Conservation (phyloP, 2,888 invertebrate species). For the Scrobipalpa costella region DNA sequence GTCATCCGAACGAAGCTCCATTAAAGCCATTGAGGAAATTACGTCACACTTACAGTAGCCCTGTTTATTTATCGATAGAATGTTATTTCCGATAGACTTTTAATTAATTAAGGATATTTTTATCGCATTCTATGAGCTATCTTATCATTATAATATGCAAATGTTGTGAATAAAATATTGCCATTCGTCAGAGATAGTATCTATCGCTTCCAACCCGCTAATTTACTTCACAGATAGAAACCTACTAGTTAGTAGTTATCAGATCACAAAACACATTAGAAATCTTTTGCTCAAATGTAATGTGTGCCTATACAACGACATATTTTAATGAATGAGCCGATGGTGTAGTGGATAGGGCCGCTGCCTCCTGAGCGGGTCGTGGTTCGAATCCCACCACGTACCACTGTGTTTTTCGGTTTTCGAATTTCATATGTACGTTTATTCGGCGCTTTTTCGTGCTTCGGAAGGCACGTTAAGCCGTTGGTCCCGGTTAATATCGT, state of each 20-base stretch:
- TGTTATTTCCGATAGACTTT: constrained; percentile 6
- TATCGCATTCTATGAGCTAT: constrained; percentile 20
- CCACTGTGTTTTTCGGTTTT: too few relatives aligned
- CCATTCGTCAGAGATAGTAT: constrained; percentile 29
- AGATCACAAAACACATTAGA: constrained; percentile 41
- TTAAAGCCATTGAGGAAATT: background rate
- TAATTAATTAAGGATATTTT: constrained; percentile 24
- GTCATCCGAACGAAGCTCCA: constrained; percentile 54
- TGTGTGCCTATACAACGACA: constrained; percentile 43
- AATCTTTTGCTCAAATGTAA: constrained; percentile 37
- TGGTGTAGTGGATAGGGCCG: too few relatives aligned
- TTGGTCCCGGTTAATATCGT: too few relatives aligned
- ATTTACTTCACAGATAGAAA: constrained; percentile 42
- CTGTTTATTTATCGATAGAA: constrained; percentile 16
- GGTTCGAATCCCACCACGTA: too few relatives aligned
- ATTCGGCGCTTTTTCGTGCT: too few relatives aligned
- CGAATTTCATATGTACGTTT: too few relatives aligned
- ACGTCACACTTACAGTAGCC: background rate
- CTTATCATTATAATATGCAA: constrained; percentile 26
- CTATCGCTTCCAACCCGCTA: constrained; percentile 38
- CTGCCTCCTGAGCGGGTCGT: too few relatives aligned
- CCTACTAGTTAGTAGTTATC: constrained; percentile 36
- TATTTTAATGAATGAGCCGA: too few relatives aligned
- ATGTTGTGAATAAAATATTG: constrained; percentile 19
- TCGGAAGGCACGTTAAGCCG: too few relatives aligned